Percentiles rank a stretch among this genome's conserved stretches.
These are phyloP conservation scores for Sebastes minor DNA, from an alignment of 2,797 vertebrate genomes.

Conservation along the genomic window DNA sequence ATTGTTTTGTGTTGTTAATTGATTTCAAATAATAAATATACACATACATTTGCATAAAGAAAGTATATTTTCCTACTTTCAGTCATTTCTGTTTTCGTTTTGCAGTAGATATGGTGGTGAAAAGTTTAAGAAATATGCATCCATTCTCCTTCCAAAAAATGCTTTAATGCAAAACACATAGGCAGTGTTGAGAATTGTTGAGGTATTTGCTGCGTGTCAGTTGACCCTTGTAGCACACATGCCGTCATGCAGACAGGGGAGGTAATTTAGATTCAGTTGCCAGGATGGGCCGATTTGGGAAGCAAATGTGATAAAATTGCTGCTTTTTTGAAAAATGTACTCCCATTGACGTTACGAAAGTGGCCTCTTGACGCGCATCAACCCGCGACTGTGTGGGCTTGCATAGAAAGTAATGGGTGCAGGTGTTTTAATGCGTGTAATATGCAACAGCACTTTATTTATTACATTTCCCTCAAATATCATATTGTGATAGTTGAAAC, in stretches of 20 bases:
- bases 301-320: constrained; percentile 5
- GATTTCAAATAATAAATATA: too few relatives aligned
- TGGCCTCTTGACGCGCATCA: neutral
- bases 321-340: constrained; percentile 6
- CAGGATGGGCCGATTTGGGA: neutral
- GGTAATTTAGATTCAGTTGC: neutral
- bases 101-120: neutral
- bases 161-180: neutral
- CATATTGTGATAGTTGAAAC: neutral
- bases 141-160: neutral
- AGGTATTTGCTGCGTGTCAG: neutral
- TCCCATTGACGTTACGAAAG: neutral
- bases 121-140: neutral
- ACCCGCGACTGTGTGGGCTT: neutral
- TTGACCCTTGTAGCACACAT: neutral
- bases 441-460: neutral
- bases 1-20: too few relatives aligned
- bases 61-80: neutral
- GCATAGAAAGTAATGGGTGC: neutral
- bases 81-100: neutral
- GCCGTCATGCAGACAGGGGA: neutral
- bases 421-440: neutral
- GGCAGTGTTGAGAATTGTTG: neutral
- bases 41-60: too few relatives aligned
- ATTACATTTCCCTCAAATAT: neutral